Percentiles rank a stretch among this genome's conserved stretches.
Conservation (phyloP, 2,113 vertebrate species). For the Cricetomys ansorgei region DNA sequence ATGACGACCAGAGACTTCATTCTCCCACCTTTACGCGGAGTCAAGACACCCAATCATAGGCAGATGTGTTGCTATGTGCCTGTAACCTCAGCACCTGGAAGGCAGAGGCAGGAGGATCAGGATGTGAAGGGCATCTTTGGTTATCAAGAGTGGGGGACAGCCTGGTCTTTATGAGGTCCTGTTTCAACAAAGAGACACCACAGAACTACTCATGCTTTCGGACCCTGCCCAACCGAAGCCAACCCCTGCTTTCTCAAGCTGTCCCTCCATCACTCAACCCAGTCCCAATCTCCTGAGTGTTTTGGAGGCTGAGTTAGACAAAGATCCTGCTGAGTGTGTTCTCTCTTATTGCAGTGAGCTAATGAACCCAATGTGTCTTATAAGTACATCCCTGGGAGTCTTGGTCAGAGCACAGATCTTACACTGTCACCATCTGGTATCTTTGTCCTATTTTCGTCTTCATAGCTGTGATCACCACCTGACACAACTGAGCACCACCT, state of each 20-base stretch:
- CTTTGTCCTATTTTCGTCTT: not conserved
- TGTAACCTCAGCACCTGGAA: not conserved
- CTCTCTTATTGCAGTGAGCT: not conserved
- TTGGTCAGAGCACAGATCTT: not conserved
- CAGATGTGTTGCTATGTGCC: not conserved
- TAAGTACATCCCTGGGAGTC: not conserved
- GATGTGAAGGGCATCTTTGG: not conserved
- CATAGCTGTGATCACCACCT: not conserved
- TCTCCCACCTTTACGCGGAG: not conserved
- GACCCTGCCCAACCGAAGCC: not conserved
- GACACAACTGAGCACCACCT: no score
- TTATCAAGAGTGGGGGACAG: not conserved
- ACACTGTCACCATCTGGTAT: not conserved
- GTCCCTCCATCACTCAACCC: not conserved
- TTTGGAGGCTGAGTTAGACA: not conserved
- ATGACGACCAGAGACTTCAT: not conserved
- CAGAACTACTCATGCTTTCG: not conserved
- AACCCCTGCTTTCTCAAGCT: not conserved
- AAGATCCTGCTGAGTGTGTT: not conserved
- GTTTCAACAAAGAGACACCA: no score
- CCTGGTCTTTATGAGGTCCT: not conserved
- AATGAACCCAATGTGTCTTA: accelerated
- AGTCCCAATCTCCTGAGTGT: not conserved
- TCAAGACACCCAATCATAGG: not conserved
- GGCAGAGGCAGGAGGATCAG: not conserved